Base-by-base conservation (phyloP, 2,113 vertebrate genomes). In the Zapornia atra region DNA sequence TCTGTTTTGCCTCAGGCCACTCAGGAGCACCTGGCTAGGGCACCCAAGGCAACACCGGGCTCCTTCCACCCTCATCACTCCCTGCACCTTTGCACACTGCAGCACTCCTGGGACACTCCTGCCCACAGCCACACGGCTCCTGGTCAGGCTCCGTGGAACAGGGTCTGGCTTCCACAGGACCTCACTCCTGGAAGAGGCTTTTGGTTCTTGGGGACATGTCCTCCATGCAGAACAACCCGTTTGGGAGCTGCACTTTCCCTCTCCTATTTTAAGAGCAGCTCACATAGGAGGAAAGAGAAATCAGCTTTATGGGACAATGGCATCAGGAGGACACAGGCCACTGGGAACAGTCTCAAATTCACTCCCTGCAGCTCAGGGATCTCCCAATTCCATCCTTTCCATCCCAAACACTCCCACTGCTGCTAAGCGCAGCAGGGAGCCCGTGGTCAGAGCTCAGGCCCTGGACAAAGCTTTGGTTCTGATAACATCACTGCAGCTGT, bases 391-490 rank as follows among this genome's bases (percentile, higher is more conserved):
- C 90, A 81, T 20, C 51, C 15, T 59, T 40, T 72, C 71, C 31
- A 56, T 29, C 64, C n/a, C 36, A 77, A 61, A 73, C 54, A 66
- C 71, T 94, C 88, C 65, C 73, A 75, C 64, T 78, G 88, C 75
- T 21, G 9, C 48, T 51, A 48, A 42, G 4, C 3, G 2, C 70
- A 81, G 83, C 86, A 88, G 83, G 71, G 79, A 95, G 63, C 79
- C 83, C 4, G 0, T 0, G 0, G 69, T 70, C 83, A 89, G 82
- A 89, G 91, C 83, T 95, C 91, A 70, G 66, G 84, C 78, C 75
- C 70, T 86, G 82, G 85, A 56, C 66, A 94, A 88, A 90, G 87
- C 92, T 95, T 91, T 85, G 90, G 92, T 93, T 94, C 92, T 94
- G 93, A 79, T 90, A 90, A 90, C 15, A 1, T 86, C 86, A 34